phyloP scores from a whole-genome alignment of 2,888 invertebrate genomes.

The Glaucopsyche alexis region DNA sequence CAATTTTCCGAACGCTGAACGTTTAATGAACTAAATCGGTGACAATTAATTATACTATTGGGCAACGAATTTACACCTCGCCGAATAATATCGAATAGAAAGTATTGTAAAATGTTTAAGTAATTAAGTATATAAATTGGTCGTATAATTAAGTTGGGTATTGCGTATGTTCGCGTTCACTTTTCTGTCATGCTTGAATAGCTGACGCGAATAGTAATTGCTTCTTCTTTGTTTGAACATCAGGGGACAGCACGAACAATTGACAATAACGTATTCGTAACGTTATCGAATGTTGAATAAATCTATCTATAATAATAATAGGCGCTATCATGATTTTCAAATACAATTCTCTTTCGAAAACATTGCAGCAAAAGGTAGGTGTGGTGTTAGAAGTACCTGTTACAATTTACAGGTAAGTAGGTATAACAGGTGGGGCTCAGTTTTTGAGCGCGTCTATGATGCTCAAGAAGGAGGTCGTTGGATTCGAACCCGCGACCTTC shows the following conservation, averaged over 20 bases:
- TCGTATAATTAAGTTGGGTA: neutral
- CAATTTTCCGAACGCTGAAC: constrained; percentile 19
- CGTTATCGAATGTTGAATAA: no score
- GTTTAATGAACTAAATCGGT: constrained; percentile 1
- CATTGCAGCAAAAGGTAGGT: no score
- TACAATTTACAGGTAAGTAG: no score
- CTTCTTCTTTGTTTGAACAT: neutral
- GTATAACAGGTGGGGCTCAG: no score
- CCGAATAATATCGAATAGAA: neutral
- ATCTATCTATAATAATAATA: no score
- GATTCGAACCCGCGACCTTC: no score
- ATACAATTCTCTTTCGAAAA: no score
- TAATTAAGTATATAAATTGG: constrained; percentile 1
- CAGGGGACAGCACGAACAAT: neutral
- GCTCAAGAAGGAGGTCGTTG: no score
- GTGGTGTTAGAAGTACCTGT: no score
- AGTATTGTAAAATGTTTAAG: constrained; percentile 7
- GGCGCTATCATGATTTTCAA: no score
- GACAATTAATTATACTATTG: constrained; percentile 19
- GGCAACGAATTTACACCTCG: neutral
- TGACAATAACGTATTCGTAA: no score
- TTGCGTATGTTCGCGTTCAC: constrained; percentile 6
- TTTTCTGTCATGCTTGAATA: constrained; percentile 1
- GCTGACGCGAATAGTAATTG: neutral
- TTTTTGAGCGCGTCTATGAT: no score